A percentile compares a stretch with the other conserved stretches of the same genome.
phyloP scores from a whole-genome alignment of 2,797 vertebrate genomes.

The Fratercula arctica region DNA sequence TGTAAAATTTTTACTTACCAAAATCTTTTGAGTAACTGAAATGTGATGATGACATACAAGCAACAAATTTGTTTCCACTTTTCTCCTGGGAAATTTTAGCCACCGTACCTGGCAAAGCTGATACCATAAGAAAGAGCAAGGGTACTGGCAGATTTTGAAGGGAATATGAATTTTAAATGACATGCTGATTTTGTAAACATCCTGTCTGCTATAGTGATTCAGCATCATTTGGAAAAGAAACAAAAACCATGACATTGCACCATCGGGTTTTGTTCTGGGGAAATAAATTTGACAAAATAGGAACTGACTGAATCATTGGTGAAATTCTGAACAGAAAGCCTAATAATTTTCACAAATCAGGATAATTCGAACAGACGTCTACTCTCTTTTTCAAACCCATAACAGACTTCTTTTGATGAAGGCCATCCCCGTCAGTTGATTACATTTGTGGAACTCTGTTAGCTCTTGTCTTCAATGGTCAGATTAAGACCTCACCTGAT shows the following conservation, averaged over 20 bases:
- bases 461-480: background rate
- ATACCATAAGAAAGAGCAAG: background rate
- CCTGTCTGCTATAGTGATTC: background rate
- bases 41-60: background rate
- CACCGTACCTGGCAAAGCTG: background rate
- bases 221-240: constrained; percentile 9
- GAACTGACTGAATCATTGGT: background rate
- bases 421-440: background rate
- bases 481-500: background rate
- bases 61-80: background rate
- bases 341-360: background rate
- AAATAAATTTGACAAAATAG: background rate
- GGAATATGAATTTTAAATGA: background rate
- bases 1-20: constrained; percentile 10
- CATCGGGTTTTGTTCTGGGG: background rate
- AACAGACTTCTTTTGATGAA: background rate
- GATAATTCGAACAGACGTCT: background rate
- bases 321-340: background rate
- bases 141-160: constrained; percentile 5
- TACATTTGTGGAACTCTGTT: background rate
- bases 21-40: constrained; percentile 28
- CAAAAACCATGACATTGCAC: background rate
- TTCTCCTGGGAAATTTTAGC: constrained; percentile 3
- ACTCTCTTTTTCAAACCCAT: background rate
- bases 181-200: background rate